phyloP scores from a whole-genome alignment of 2,797 vertebrate genomes.

The Diplodus puntazzo region DNA sequence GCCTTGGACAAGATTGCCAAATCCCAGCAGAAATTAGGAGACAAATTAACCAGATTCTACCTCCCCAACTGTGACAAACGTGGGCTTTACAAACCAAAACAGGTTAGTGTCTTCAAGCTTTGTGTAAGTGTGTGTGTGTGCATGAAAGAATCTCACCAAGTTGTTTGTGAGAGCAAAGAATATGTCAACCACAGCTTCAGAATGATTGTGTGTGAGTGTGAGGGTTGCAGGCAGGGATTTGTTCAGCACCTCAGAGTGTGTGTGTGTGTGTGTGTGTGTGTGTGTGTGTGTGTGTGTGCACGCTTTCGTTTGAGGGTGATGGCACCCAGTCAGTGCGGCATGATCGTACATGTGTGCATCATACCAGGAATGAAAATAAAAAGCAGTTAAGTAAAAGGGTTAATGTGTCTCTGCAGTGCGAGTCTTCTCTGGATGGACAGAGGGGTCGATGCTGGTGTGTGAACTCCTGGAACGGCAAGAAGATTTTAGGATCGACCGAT shows the following conservation, averaged over 20 bases:
- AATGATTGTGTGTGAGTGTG: slow-evolving; percentile 29
- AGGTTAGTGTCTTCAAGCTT: slow-evolving; percentile 84
- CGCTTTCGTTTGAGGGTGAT: slow-evolving; percentile 22
- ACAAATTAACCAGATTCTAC: slow-evolving; percentile 92
- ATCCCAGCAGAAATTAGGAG: slow-evolving; percentile 87
- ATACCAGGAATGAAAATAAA: slow-evolving; percentile 7
- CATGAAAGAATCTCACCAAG: slow-evolving; percentile 40
- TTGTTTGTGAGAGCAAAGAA: slow-evolving; percentile 57
- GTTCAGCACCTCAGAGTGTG: slow-evolving; percentile 39
- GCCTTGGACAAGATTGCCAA: slow-evolving; percentile 89
- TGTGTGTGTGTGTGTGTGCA: slow-evolving; percentile 1
- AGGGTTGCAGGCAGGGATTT: slow-evolving; percentile 42
- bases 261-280: slow-evolving; percentile 29
- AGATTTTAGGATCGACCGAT: slow-evolving; percentile 87
- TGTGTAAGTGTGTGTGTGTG: not conserved
- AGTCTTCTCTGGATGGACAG: slow-evolving; percentile 91
- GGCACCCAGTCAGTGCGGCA: slow-evolving; percentile 24
- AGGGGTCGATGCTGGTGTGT: slow-evolving; percentile 95
- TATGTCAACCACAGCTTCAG: slow-evolving; percentile 39
- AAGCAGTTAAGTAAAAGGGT: not conserved
- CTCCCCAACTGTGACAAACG: slow-evolving; percentile 95
- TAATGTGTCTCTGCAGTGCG: slow-evolving; percentile 85
- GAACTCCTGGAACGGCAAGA: slow-evolving; percentile 91
- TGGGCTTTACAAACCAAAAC: slow-evolving; percentile 94
- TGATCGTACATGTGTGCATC: slow-evolving; percentile 20